Evolutionary conservation across 64 coral and sea anemone genomes (phyloP), one percentile per base, ranked within the genome.

Genomic region (Montipora capricornis): DNA sequence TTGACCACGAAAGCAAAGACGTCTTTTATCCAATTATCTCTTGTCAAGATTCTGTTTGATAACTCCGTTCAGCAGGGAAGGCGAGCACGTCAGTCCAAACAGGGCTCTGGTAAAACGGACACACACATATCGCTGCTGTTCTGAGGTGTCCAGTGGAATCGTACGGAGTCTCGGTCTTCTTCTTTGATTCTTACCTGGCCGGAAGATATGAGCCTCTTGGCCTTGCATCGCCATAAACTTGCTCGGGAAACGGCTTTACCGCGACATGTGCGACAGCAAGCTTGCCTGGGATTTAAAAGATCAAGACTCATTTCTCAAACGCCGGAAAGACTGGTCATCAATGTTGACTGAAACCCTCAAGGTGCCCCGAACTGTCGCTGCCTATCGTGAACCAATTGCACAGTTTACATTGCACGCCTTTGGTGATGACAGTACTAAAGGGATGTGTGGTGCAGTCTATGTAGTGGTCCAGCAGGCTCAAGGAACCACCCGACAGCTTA

Each of bases 141-240:
- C 29, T 0, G 92, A 93, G 82, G 84, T 49, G 77, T 88, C 13
- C 46, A 79, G 57, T 29, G 29, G 29, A 29, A 29, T 29, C 29
- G 29, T 29, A 29, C 0, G 29, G 29, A 29, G 29, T 29, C 29
- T 29, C 29, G 29, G 29, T 29, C 29, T 29, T 29, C 1, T 29
- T 29, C 29, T 29, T 29, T 29, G 29, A 29, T 29, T 67, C 84
- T 52, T 74, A 93, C 16, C 75, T 81, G 59, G 84, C 92, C 22
- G 80, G 62, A 52, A 87, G 80, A 37, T 93, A 93, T 67, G 92
- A 93, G 14, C 92, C 92, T 47, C 84, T 93, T 52, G 76, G 92
- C 16, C 76, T 88, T 46, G 92, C 76, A 46, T 93, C 92, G 81
- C 77, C 84, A 51, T 85, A 29, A 93, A 75, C 69, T 50, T 93